Evolutionary conservation across 2,113 vertebrate genomes (phyloP).

Genomic region (Rhea pennata): DNA sequence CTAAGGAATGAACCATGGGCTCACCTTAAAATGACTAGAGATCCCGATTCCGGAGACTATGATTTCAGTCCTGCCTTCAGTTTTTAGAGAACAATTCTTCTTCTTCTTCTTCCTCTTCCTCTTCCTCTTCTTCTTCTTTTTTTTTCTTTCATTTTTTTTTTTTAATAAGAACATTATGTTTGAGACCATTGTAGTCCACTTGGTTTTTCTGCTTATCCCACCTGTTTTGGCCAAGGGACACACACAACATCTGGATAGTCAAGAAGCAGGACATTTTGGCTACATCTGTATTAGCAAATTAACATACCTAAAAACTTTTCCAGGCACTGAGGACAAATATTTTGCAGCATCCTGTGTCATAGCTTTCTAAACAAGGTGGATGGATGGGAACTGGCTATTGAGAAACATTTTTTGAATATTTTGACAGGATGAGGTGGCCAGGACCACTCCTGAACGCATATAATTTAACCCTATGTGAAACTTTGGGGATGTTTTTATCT

Average conservation of each 20-base stretch:
- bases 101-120: no score
- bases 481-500: not conserved
- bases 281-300: not conserved
- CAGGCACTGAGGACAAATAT: not conserved
- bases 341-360: not conserved
- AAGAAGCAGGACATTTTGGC: not conserved
- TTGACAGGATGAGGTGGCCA: not conserved
- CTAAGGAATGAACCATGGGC: not conserved
- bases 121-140: no score
- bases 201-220: not conserved
- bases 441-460: not conserved
- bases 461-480: not conserved
- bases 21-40: not conserved
- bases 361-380: not conserved
- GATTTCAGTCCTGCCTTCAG: fast-evolving
- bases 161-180: not conserved
- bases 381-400: not conserved
- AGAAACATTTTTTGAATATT: not conserved
- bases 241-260: not conserved
- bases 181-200: not conserved
- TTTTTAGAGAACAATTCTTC: not conserved
- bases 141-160: no score
- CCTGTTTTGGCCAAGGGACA: not conserved
- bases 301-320: not conserved
- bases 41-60: not conserved